Conservation (phyloP, 1,140 invertebrate genomes). For the Colletes gigas region DNA sequence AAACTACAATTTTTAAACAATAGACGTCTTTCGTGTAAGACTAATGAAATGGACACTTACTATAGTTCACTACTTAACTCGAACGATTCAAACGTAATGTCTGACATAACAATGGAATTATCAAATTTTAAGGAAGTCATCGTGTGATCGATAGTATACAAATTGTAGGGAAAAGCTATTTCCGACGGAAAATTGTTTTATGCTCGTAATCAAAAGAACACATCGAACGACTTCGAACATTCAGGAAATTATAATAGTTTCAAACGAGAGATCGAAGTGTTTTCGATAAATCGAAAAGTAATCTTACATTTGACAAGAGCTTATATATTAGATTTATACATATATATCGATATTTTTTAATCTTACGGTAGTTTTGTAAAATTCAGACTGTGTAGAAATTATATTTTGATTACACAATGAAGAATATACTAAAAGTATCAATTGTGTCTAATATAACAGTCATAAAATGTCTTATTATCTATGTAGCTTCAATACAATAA, state of each 20-base stretch:
- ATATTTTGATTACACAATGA: background rate
- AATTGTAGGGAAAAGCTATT: slow-evolving; percentile 29
- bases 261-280: background rate
- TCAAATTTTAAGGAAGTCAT: slow-evolving; percentile 69
- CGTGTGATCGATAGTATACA: slow-evolving; percentile 56
- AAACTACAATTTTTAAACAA: slow-evolving; percentile 71
- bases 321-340: background rate
- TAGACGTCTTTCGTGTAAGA: slow-evolving; percentile 61
- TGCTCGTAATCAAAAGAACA: no score
- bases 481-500: background rate
- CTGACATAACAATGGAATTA: slow-evolving; percentile 41
- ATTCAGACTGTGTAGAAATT: background rate
- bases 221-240: background rate
- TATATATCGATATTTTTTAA: background rate
- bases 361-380: background rate
- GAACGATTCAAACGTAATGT: slow-evolving; percentile 55
- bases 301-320: no score
- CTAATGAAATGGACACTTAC: slow-evolving; percentile 77
- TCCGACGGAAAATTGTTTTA: background rate
- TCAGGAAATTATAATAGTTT: background rate
- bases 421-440: background rate
- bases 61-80: slow-evolving; percentile 77
- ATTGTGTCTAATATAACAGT: background rate
- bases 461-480: background rate
- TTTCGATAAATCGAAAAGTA: background rate